Evolutionary conservation across 2,113 vertebrate species (phyloP).

Genomic region (Sapajus apella): DNA sequence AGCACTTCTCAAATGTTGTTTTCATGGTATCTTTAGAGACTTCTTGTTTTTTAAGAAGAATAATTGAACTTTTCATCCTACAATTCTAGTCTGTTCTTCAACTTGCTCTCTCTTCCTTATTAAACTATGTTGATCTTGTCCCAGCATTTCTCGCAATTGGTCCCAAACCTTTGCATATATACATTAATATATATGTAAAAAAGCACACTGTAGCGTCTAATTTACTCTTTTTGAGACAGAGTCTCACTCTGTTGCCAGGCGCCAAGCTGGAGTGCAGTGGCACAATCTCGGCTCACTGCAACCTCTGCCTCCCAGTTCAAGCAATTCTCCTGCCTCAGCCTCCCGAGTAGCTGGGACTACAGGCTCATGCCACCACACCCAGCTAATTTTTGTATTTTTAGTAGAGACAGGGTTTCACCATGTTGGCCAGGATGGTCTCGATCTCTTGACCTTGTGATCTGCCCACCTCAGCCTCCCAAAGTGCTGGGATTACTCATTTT

Average conservation of each 20-base stretch:
- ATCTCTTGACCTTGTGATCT: no score
- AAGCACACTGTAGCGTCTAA: neutral
- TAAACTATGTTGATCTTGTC: neutral
- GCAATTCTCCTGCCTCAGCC: no score
- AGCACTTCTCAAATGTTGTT: neutral
- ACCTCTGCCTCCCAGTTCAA: no score
- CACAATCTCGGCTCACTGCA: no score
- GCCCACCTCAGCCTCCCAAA: no score
- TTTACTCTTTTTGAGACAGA: neutral
- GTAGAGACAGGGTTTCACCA: no score
- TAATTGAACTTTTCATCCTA: neutral
- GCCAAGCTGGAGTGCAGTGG: no score
- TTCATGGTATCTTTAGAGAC: neutral
- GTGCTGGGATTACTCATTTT: neutral
- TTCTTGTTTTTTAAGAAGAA: neutral
- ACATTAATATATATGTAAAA: neutral
- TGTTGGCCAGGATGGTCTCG: no score
- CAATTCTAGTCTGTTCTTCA: neutral
- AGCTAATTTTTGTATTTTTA: no score
- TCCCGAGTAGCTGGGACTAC: no score
- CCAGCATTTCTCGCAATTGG: neutral
- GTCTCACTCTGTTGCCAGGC: no score
- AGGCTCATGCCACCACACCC: no score
- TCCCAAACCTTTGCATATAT: neutral
- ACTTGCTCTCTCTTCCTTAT: neutral